phyloP scores from a whole-genome alignment of 1,140 invertebrate genomes.

The Brachionus plicatilis region DNA sequence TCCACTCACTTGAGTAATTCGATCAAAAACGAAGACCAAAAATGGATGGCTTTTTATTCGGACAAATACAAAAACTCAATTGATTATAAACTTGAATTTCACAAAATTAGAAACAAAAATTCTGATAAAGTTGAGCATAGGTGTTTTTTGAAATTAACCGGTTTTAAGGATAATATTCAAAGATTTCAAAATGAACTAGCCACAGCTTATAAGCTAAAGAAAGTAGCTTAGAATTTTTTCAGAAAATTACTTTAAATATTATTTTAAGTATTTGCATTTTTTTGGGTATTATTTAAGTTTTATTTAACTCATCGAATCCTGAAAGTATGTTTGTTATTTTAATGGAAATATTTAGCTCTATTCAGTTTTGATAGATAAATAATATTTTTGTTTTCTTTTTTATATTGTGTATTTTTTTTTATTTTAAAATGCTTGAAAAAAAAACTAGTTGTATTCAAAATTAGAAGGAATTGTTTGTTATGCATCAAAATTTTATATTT shows the following conservation, averaged over 20 bases:
- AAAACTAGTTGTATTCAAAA: too few relatives aligned
- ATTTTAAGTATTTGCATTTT: background rate
- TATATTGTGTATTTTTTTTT: too few relatives aligned
- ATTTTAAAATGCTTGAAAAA: too few relatives aligned
- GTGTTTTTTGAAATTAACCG: background rate
- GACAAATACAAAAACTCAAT: background rate
- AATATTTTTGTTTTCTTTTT: too few relatives aligned
- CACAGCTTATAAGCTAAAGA: background rate
- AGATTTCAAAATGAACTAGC: slow-evolving; percentile 9
- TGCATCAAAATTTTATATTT: too few relatives aligned
- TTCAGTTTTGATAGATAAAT: too few relatives aligned
- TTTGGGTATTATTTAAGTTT: too few relatives aligned
- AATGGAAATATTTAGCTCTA: background rate
- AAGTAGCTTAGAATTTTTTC: background rate
- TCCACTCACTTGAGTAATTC: background rate
- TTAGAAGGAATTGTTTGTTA: too few relatives aligned
- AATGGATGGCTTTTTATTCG: background rate
- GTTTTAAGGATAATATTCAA: slow-evolving; percentile 2
- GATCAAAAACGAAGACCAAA: background rate
- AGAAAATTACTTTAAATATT: background rate
- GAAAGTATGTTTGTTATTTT: background rate
- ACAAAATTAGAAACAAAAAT: background rate
- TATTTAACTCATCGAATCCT: too few relatives aligned
- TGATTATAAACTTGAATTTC: slow-evolving; percentile 15
- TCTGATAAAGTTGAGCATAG: background rate